Evolutionary conservation across 2,113 vertebrate species (phyloP), one percentile per base, ranked within the genome.

Genomic region (Cariama cristata): DNA sequence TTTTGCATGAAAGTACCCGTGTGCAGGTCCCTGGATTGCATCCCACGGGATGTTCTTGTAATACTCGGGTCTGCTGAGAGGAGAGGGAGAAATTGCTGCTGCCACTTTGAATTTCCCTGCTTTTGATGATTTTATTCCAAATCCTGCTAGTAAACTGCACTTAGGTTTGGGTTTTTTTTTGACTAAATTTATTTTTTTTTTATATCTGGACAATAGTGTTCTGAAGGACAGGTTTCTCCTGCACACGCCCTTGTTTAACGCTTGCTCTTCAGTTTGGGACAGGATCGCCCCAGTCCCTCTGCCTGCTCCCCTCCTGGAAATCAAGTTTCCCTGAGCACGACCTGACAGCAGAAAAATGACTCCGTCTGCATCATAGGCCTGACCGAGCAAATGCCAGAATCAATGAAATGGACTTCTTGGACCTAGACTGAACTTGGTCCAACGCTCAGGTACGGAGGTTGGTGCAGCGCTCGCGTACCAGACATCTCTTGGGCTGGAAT

Each of bases 391-490:
- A 14, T 33, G 27, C 26, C 50, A 35, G 27, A 53, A 18, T 40
- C 38, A 38, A 17, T 2, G 26, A 35, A 73, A 79, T 4, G 18
- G 82, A 56, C 18, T 60, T 87, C 27, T 58, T 58, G 47, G 63
- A 35, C 80, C 35, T 66, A 2, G 4, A 4, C 44, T 38, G 50
- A 55, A 40, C 47, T 50, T 7, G 2, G 20, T 22, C 52, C 69
- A 9, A 2, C 1, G 19, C 72, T 26, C 64, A 22, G 44, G 14
- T 4, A 33, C 1, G 2, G 19, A 45, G 27, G 28, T 11, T 11
- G 66, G 56, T 24, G 28, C 38, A 12, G 52, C 8, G 22, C 30
- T 50, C 3, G 2, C 3, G 2, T 20, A 19, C 45, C 6, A 59
- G 30, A 22, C 1, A 2, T 11, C 40, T 60, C 75, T 44, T 44